Evolutionary conservation across 2,888 invertebrate genomes (phyloP).

Genomic region (Pseudococcus jackbeardsleyi): DNA sequence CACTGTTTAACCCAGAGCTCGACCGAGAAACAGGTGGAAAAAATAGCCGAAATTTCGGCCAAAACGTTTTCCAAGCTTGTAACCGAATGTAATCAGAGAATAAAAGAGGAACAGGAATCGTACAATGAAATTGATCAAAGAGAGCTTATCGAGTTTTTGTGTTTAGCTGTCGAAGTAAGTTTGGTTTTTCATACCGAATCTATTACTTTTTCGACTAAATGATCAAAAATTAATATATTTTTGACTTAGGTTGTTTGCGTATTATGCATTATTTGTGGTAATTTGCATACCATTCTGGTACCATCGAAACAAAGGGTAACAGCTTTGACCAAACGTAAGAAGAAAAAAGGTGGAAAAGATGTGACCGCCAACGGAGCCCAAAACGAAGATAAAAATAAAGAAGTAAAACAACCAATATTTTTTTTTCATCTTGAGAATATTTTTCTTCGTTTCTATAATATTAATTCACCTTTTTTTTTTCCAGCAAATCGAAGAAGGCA

Average conservation of each 20-base stretch:
- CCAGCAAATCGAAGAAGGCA: constrained; percentile 52
- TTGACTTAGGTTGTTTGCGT: constrained; percentile 49
- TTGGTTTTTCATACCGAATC: neutral
- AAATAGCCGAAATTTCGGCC: constrained; percentile 55
- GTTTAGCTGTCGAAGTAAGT: constrained; percentile 55
- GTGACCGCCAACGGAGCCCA: neutral
- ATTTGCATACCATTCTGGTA: constrained; percentile 40
- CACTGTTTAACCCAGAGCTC: constrained; percentile 44
- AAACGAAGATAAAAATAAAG: constrained; percentile 51
- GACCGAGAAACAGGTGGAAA: constrained; percentile 19
- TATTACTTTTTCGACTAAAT: neutral
- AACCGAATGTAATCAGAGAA: constrained; percentile 26
- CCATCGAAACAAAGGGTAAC: constrained; percentile 47
- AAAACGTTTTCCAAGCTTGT: constrained; percentile 41
- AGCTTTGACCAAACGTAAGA: constrained; percentile 24
- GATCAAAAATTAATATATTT: neutral
- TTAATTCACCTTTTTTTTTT: neutral
- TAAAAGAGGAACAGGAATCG: neutral
- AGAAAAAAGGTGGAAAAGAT: constrained; percentile 62
- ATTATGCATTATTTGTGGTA: constrained; percentile 57
- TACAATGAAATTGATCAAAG: constrained; percentile 48
- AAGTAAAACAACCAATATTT: constrained; percentile 19
- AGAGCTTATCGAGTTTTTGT: constrained; percentile 57
- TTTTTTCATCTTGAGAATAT: neutral
- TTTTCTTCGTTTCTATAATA: neutral